Evolutionary conservation across 1,140 invertebrate genomes (phyloP).

Genomic region (Melipona quadrifasciata): DNA sequence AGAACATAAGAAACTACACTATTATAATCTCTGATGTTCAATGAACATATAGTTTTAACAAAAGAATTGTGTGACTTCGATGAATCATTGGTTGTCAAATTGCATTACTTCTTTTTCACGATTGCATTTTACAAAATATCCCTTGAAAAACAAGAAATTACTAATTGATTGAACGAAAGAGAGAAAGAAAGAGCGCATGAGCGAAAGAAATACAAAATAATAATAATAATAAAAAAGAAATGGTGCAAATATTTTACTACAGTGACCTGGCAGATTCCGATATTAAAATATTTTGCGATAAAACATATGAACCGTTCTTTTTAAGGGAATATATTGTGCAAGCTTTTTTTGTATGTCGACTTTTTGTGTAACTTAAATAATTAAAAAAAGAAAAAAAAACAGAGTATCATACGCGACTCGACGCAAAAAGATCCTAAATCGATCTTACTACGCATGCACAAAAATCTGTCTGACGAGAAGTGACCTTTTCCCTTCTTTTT

Average conservation of each 20-base stretch:
- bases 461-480: slow-evolving; percentile 8
- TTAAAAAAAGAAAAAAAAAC: neutral
- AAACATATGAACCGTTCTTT: slow-evolving; percentile 30
- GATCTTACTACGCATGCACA: neutral
- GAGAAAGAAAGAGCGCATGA: neutral
- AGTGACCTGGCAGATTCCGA: slow-evolving; percentile 56
- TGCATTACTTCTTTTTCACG: neutral
- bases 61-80: slow-evolving; percentile 24
- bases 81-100: neutral
- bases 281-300: slow-evolving; percentile 47
- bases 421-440: neutral
- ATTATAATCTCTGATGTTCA: slow-evolving; percentile 10
- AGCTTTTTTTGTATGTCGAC: slow-evolving; percentile 19
- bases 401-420: neutral
- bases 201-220: slow-evolving; percentile 4
- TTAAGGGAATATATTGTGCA: neutral
- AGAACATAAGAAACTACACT: neutral
- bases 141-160: neutral
- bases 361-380: slow-evolving; percentile 20
- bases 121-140: slow-evolving; percentile 9
- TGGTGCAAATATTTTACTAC: slow-evolving; percentile 54
- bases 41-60: slow-evolving; percentile 9
- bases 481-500: neutral
- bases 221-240: slow-evolving; percentile 9
- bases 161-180: neutral